Base-by-base conservation (phyloP, 1,140 invertebrate genomes). In the Sarcophaga peregrina region DNA sequence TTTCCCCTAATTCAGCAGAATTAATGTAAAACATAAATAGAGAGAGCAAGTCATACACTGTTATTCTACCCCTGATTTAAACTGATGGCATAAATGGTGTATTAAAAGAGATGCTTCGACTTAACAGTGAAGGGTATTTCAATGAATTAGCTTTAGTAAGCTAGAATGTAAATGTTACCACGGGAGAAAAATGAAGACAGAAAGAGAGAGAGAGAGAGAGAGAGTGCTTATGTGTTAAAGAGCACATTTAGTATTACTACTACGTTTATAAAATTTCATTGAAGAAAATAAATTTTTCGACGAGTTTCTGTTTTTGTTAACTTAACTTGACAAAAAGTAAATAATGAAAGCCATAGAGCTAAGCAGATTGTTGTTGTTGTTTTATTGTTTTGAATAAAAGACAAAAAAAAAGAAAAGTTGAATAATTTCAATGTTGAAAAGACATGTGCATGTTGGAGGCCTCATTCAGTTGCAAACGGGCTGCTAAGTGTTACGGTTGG, bases 351-450 rank as follows among this genome's bases (percentile, higher is more conserved):
- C 25, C 25, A 37, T 2, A 37, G 25, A 37, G 25, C 25, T 37
- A 37, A 37, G 25, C 25, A 4, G 25, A 37, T 37, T 37, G 25
- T 37, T 37, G 25, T 37, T 37, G 25, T 37, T 37, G 25, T 37
- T 37, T 2, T 4, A 37, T 37, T 37, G 25, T 37, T 37, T 37
- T 37, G 25, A 37, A 37, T 37, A 37, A 37, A 37, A 37, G 25
- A 37, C 1, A 20, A 1, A 68, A 58, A 68, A 20, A 72, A 72
- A 72, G 62, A 25, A 72, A 72, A 17, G 47, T 10, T 50, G n/a
- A 78, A 68, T 2, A 78, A 50, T 13, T 78, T 78, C 75, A 78
- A 78, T 78, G 75, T 78, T 78, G 47, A 78, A 52, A 78, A 78
- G 50, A 78, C 20, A 50, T 52, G 48, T 78, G 75, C 75, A 78